Evolutionary conservation across 2,888 invertebrate species (phyloP).

Genomic region (Drosophila birchii): DNA sequence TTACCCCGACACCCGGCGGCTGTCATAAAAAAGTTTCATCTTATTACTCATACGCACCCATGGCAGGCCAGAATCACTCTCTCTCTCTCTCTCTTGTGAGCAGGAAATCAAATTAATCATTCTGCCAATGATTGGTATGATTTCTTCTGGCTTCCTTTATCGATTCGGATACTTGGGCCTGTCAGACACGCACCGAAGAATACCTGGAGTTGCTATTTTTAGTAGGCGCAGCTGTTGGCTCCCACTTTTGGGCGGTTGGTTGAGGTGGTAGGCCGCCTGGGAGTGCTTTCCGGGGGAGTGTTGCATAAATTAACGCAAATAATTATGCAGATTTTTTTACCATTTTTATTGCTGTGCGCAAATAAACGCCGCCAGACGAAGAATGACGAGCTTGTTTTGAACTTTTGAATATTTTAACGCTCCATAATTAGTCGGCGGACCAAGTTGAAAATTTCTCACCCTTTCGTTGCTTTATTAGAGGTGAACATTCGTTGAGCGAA

Average conservation of each 20-base stretch:
- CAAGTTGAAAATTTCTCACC: constrained; percentile 24
- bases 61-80: not conserved
- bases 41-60: constrained; percentile 58
- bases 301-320: constrained; percentile 55
- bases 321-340: constrained; percentile 44
- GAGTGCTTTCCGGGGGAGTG: constrained; percentile 10
- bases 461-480: constrained; percentile 11
- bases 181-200: constrained; percentile 24
- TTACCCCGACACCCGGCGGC: constrained; percentile 39
- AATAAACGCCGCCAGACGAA: constrained; percentile 30
- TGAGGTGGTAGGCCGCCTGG: not conserved
- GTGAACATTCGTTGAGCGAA: constrained; percentile 26
- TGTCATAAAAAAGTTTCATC: constrained; percentile 64
- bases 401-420: constrained; percentile 58
- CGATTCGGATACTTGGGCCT: constrained; percentile 42
- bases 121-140: constrained; percentile 52
- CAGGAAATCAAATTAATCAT: constrained; percentile 67
- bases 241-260: constrained; percentile 10
- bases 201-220: constrained; percentile 42
- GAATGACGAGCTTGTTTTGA: constrained; percentile 48
- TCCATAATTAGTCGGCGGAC: constrained; percentile 50
- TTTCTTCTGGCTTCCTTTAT: constrained; percentile 37
- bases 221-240: constrained; percentile 42
- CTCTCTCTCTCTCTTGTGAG: constrained; percentile 9
- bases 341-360: constrained; percentile 40